Evolutionary conservation across 1,140 invertebrate species (phyloP).

Genomic region (Camponotus vicinus): DNA sequence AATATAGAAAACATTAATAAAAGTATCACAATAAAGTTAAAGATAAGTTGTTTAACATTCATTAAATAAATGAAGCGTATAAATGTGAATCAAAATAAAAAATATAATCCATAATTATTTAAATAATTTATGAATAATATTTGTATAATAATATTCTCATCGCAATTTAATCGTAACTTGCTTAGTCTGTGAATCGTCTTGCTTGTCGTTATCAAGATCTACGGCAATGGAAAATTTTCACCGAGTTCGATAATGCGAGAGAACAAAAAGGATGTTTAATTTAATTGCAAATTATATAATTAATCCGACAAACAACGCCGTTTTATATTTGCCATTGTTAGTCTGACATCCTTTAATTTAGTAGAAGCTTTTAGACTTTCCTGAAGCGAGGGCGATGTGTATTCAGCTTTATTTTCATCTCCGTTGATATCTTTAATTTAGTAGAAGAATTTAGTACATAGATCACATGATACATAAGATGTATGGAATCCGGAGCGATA

Average conservation of each 20-base stretch:
- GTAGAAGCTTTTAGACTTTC: slow-evolving; percentile 47
- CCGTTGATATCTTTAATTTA: slow-evolving; percentile 56
- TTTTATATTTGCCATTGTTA: slow-evolving; percentile 39
- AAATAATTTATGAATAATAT: not conserved
- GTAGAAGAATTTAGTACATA: slow-evolving; percentile 63
- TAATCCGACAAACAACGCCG: slow-evolving; percentile 39
- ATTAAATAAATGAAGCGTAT: not conserved
- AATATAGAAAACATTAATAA: slow-evolving; percentile 75
- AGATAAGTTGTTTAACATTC: not conserved
- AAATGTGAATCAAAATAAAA: not conserved
- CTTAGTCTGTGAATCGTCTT: not conserved
- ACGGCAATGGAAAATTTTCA: slow-evolving; percentile 48
- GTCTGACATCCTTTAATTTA: slow-evolving; percentile 57
- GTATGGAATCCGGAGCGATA: not conserved
- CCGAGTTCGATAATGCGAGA: slow-evolving; percentile 14
- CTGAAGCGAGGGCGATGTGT: slow-evolving; percentile 31
- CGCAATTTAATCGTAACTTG: not conserved
- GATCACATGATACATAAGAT: slow-evolving; percentile 29
- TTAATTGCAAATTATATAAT: slow-evolving; percentile 44
- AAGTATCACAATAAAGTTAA: not conserved
- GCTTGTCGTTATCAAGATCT: slow-evolving; percentile 24
- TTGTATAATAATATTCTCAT: too few relatives aligned
- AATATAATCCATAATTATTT: not conserved
- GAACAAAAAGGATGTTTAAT: slow-evolving; percentile 25
- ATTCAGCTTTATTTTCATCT: slow-evolving; percentile 54